These are phyloP conservation scores for Alviniconcha marisindica DNA, from an alignment of 1,140 invertebrate species.

Conservation along the genomic window DNA sequence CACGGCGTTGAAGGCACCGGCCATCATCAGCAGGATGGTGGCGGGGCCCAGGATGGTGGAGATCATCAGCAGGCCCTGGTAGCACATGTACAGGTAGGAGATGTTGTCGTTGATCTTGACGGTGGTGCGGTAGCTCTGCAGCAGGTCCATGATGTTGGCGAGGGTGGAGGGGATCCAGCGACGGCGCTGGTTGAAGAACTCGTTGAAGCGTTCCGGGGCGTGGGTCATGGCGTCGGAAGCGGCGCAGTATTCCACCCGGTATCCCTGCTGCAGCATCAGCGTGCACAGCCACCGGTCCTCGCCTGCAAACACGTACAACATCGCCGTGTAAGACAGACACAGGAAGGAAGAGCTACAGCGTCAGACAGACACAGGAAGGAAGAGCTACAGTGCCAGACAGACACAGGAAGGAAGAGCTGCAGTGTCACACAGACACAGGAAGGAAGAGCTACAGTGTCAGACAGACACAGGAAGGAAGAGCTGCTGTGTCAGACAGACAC, in stretches of 20 bases:
- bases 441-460: too few relatives aligned
- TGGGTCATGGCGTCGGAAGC: slow-evolving; percentile 82
- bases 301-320: too few relatives aligned
- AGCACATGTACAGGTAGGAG: slow-evolving; percentile 79
- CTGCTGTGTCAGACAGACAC: too few relatives aligned
- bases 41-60: slow-evolving; percentile 81
- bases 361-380: too few relatives aligned
- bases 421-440: too few relatives aligned
- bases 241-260: slow-evolving; percentile 81
- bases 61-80: slow-evolving; percentile 77
- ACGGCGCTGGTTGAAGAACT: slow-evolving; percentile 78
- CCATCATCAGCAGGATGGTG: slow-evolving; percentile 82
- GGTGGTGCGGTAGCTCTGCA: slow-evolving; percentile 78
- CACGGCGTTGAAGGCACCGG: slow-evolving; percentile 80
- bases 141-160: slow-evolving; percentile 82
- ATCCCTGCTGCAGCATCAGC: slow-evolving; percentile 80
- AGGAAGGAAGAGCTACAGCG: too few relatives aligned
- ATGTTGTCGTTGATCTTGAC: slow-evolving; percentile 81
- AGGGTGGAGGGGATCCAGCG: slow-evolving; percentile 82
- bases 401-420: too few relatives aligned
- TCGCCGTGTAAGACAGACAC: too few relatives aligned
- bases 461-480: too few relatives aligned
- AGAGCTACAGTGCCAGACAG: too few relatives aligned
- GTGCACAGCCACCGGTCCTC: slow-evolving; percentile 83
- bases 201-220: slow-evolving; percentile 79